A percentile compares a stretch with the other conserved stretches of the same genome.
Evolutionary conservation across 2,113 vertebrate species (phyloP).

Genomic region (Cisticola juncidis): DNA sequence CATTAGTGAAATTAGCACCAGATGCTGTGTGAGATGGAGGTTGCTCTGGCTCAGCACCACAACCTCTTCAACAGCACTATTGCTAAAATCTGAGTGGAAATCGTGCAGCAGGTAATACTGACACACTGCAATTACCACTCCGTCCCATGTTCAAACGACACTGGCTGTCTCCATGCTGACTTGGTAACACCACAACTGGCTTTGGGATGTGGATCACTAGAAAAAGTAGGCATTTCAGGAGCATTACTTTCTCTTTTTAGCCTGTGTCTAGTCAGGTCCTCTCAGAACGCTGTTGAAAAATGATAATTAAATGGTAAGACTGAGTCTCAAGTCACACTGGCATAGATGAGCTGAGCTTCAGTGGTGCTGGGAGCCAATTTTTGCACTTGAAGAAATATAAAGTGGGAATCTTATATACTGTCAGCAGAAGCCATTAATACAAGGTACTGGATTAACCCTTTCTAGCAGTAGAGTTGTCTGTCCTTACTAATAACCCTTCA

Average conservation of each 20-base stretch:
- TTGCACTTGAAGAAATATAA: neutral
- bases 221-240: neutral
- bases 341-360: neutral
- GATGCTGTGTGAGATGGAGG: slow-evolving; percentile 70
- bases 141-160: neutral
- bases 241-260: neutral
- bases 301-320: neutral
- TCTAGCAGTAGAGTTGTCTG: neutral
- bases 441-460: neutral
- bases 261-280: neutral
- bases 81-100: slow-evolving; percentile 44
- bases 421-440: neutral
- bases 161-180: neutral
- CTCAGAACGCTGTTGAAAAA: neutral
- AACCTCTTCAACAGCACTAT: neutral
- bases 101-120: slow-evolving; percentile 28
- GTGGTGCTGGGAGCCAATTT: neutral
- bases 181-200: neutral
- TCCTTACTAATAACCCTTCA: neutral
- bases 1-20: slow-evolving; percentile 56
- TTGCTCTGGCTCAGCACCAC: slow-evolving; percentile 45
- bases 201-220: neutral
- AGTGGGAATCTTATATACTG: neutral
- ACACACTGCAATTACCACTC: neutral
- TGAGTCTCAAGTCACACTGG: neutral